These are phyloP conservation scores for Drosophila pseudotalamancana DNA, from an alignment of 2,888 invertebrate species.

Conservation along the genomic window DNA sequence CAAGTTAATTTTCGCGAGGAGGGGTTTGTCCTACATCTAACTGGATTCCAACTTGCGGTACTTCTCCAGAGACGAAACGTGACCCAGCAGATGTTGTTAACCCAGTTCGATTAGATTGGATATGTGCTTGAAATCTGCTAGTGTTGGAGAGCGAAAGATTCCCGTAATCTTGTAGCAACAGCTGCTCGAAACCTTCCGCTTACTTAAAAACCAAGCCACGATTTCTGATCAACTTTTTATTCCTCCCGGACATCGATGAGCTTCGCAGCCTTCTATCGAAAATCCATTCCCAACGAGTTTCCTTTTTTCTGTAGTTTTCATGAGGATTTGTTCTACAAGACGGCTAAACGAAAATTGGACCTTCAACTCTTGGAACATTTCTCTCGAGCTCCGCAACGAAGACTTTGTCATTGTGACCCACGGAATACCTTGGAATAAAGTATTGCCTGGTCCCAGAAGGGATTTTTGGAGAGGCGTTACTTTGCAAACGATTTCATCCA, in stretches of 20 bases:
- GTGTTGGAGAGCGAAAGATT: slow-evolving; percentile 10
- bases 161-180: slow-evolving; percentile 83
- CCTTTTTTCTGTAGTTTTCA: slow-evolving; percentile 13
- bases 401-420: slow-evolving; percentile 44
- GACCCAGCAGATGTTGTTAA: slow-evolving; percentile 23
- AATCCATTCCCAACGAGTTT: too few relatives aligned
- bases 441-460: slow-evolving; percentile 21
- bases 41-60: slow-evolving; percentile 27
- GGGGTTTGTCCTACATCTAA: slow-evolving; percentile 26
- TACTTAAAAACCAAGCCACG: slow-evolving; percentile 86
- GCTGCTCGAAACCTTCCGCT: slow-evolving; percentile 82
- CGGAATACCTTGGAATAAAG: slow-evolving; percentile 18
- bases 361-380: slow-evolving; percentile 21
- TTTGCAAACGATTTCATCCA: slow-evolving; percentile 35
- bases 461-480: neutral
- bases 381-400: slow-evolving; percentile 37
- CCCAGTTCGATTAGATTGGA: slow-evolving; percentile 14
- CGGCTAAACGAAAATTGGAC: neutral
- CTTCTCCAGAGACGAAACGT: slow-evolving; percentile 26
- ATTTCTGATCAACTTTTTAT: slow-evolving; percentile 86
- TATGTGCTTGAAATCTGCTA: slow-evolving; percentile 6
- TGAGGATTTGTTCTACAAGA: neutral
- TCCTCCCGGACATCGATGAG: slow-evolving; percentile 84
- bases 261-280: neutral
- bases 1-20: slow-evolving; percentile 7